phyloP scores from a whole-genome alignment of 2,797 vertebrate genomes.

The Phrynocephalus forsythii region DNA sequence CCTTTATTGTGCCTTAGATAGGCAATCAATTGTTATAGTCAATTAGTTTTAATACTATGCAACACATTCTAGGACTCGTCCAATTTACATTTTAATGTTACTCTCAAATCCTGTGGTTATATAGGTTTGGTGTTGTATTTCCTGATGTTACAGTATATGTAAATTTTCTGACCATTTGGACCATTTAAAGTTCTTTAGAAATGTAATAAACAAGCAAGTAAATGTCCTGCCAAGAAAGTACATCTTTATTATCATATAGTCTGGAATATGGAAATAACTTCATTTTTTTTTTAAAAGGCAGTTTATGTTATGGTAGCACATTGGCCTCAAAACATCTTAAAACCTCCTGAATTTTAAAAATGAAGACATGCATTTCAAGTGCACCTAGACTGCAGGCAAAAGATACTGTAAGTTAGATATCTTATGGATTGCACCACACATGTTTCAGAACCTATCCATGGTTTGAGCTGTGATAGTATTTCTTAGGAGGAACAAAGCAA shows the following conservation, averaged over 20 bases:
- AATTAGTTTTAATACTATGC: conserved; percentile 10
- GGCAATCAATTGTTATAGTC: background rate
- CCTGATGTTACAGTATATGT: background rate
- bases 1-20: background rate
- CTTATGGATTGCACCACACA: background rate
- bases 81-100: conserved; percentile 13
- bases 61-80: conserved; percentile 26
- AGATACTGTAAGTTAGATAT: background rate
- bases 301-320: no score
- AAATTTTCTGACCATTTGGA: background rate
- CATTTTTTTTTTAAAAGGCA: background rate
- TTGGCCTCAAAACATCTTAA: background rate
- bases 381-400: background rate
- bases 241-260: background rate
- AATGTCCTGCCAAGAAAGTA: background rate
- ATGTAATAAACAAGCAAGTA: conserved; percentile 3
- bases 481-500: no score
- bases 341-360: background rate
- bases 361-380: background rate
- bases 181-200: background rate
- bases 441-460: background rate
- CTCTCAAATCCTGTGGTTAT: background rate
- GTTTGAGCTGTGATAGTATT: background rate
- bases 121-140: background rate
- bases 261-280: background rate